Conservation (phyloP, 2,888 invertebrate species). For the Oasisia sp. region DNA sequence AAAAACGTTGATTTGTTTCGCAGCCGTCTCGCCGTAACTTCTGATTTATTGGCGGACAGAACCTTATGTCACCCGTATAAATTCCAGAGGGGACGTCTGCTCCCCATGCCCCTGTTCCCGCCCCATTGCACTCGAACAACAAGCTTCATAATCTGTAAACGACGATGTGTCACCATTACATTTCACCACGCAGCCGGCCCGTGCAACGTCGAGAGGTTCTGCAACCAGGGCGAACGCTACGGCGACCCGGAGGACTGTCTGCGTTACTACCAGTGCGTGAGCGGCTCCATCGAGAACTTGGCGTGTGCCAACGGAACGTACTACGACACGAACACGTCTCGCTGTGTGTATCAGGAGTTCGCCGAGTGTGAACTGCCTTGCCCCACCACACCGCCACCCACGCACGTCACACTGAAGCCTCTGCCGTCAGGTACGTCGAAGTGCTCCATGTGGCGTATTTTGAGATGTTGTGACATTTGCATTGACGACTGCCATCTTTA, state of each 20-base stretch:
- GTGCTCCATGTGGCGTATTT: too few species aligned
- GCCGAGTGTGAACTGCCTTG: neutral
- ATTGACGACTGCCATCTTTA: too few species aligned
- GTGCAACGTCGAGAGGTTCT: neutral
- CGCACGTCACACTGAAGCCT: neutral
- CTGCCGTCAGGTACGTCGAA: neutral
- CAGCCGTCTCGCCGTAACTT: too few species aligned
- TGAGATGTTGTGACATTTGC: too few species aligned
- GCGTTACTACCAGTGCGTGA: conserved; percentile 3
- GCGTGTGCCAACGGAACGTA: conserved; percentile 1
- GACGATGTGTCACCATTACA: neutral
- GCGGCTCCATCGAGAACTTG: conserved; percentile 2
- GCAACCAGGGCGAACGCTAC: neutral
- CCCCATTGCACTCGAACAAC: neutral
- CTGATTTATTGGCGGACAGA: too few species aligned
- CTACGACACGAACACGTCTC: conserved; percentile 2
- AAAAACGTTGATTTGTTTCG: too few species aligned
- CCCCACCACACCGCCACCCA: neutral
- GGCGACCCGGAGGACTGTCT: neutral
- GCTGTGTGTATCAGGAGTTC: neutral
- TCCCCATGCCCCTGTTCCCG: neutral
- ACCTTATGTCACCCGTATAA: too few species aligned
- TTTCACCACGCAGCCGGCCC: neutral
- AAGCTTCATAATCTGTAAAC: neutral
- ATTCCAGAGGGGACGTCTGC: too few species aligned